Percentiles rank a stretch among this genome's conserved stretches.
Evolutionary conservation across 2,888 invertebrate genomes (phyloP).

Genomic region (Gymnocheta viridis): DNA sequence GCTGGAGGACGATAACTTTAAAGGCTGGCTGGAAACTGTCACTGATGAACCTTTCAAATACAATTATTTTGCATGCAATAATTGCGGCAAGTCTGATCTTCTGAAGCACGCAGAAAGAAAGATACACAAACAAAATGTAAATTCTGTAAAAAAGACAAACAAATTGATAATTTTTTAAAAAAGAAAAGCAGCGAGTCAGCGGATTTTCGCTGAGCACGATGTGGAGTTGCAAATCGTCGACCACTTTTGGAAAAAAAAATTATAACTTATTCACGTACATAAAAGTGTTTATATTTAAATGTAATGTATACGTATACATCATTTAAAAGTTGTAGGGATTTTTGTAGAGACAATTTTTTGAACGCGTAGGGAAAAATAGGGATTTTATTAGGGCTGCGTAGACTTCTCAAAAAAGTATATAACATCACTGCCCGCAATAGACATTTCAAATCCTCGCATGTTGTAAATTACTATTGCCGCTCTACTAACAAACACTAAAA

Average conservation of each 20-base stretch:
- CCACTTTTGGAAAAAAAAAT: background rate
- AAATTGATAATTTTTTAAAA: no score
- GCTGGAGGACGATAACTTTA: background rate
- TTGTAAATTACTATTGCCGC: no score
- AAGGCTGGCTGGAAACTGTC: background rate
- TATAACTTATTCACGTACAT: background rate
- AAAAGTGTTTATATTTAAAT: background rate
- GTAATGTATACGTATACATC: no score
- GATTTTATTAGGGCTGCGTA: background rate
- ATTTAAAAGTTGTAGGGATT: background rate
- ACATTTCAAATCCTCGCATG: no score
- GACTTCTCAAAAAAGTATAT: no score
- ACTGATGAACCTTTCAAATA: background rate
- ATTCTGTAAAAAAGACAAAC: no score
- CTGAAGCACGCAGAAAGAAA: background rate
- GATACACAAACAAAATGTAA: no score
- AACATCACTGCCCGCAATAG: no score
- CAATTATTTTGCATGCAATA: background rate
- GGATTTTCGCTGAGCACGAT: background rate
- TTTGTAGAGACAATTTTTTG: constrained; percentile 17
- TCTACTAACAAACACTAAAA: no score
- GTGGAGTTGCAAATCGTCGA: background rate
- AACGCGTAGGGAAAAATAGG: constrained; percentile 16
- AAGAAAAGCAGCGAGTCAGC: no score
- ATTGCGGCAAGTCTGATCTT: background rate